Percentiles rank a stretch among this genome's conserved stretches.
These are phyloP conservation scores for Noturus placidus DNA, from an alignment of 2,113 vertebrate species.

Conservation along the genomic window DNA sequence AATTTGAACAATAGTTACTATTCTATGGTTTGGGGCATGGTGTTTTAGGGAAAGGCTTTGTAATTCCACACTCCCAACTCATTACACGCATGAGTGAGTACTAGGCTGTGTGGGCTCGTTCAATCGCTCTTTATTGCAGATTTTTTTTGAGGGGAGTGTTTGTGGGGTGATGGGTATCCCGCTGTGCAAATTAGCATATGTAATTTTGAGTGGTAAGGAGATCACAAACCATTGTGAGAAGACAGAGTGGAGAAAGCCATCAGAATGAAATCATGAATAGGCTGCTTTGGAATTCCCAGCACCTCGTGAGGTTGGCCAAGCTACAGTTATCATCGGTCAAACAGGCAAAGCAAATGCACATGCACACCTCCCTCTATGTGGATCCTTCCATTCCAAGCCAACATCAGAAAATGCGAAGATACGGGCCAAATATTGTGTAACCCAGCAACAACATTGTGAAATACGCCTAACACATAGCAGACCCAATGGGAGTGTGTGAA, in stretches of 20 bases:
- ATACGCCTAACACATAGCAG: slow-evolving; percentile 39
- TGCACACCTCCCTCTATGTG: neutral
- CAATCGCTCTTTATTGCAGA: neutral
- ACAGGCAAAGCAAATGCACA: slow-evolving; percentile 22
- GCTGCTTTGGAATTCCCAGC: slow-evolving; percentile 16
- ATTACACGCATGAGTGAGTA: slow-evolving; percentile 25
- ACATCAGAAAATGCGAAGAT: slow-evolving; percentile 23
- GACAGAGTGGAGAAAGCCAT: slow-evolving; percentile 13
- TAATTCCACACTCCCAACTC: slow-evolving; percentile 8
- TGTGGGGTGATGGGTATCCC: neutral
- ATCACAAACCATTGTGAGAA: slow-evolving; percentile 4
- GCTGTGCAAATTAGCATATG: slow-evolving; percentile 42
- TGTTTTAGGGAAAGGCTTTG: neutral
- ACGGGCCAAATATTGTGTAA: slow-evolving; percentile 48
- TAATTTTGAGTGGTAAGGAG: slow-evolving; percentile 24
- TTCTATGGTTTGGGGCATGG: neutral
- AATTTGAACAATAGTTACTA: slow-evolving; percentile 1
- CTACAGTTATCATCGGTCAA: slow-evolving; percentile 31
- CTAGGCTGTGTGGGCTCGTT: slow-evolving; percentile 12
- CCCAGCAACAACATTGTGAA: slow-evolving; percentile 45
- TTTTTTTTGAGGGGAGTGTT: neutral
- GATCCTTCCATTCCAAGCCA: neutral
- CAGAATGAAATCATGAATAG: slow-evolving; percentile 27
- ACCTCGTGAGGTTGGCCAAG: slow-evolving; percentile 6
- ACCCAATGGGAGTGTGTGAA: slow-evolving; percentile 44